Conservation (phyloP, 2,797 vertebrate species). For the Eospalax fontanierii region DNA sequence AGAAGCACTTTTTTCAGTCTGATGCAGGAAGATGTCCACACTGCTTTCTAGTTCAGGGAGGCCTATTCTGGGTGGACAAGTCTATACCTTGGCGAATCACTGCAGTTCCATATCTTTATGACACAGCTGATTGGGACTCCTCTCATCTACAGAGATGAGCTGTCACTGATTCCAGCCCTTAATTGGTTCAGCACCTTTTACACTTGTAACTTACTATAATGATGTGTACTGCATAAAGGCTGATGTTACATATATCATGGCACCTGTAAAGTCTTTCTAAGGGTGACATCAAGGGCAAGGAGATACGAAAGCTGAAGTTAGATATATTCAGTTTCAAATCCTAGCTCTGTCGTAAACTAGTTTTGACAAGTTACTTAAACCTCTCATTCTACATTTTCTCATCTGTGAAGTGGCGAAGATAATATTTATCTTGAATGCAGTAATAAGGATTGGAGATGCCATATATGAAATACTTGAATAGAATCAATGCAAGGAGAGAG, state of each 20-base stretch:
- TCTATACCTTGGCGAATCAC: background rate
- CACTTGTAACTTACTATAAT: background rate
- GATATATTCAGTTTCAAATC: background rate
- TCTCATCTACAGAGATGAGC: background rate
- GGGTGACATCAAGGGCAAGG: background rate
- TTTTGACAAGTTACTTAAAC: constrained; percentile 67
- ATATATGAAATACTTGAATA: background rate
- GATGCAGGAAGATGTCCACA: background rate
- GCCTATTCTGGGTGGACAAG: background rate
- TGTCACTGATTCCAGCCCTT: background rate
- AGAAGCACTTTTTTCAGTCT: background rate
- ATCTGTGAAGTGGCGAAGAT: constrained; percentile 49
- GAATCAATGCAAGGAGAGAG: background rate
- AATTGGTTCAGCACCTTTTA: background rate
- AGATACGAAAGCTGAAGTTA: background rate
- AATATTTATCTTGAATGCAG: background rate
- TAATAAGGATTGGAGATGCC: background rate
- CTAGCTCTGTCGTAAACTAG: background rate
- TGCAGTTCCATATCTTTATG: background rate
- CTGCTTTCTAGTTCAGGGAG: background rate
- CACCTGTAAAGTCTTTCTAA: background rate
- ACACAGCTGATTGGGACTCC: background rate
- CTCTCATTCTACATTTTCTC: constrained; percentile 62
- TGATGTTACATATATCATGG: background rate
- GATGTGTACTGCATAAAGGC: background rate